Percentiles rank a stretch among this genome's conserved stretches.
Conservation (phyloP, 1,140 invertebrate genomes). For the Ostrea edulis region DNA sequence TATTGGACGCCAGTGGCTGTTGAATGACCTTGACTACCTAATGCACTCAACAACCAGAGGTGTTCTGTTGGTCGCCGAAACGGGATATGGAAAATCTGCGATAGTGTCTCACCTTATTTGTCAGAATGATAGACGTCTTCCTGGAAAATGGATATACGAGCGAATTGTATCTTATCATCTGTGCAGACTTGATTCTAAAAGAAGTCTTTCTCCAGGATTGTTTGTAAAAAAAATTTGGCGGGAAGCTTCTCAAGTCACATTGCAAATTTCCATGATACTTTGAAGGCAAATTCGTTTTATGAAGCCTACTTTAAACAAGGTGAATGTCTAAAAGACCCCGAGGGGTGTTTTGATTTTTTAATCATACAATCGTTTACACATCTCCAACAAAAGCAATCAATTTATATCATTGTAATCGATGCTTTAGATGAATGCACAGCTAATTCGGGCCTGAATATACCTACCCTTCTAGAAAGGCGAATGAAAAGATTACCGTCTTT, state of each 20-base stretch:
- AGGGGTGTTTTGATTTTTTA: constrained; percentile 6
- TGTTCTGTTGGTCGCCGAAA: constrained; percentile 38
- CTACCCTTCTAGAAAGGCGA: not conserved
- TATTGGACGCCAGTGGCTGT: constrained; percentile 11
- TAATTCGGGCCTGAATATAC: not conserved
- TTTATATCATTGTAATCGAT: constrained; percentile 30
- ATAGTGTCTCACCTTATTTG: constrained; percentile 25
- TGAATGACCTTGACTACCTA: not conserved
- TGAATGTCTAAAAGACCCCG: not conserved
- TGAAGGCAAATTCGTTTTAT: not conserved
- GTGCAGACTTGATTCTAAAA: constrained; percentile 37
- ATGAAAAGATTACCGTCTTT: not conserved
- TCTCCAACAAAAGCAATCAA: not conserved
- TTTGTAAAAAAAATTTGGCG: constrained; percentile 35
- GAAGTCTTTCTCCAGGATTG: not conserved
- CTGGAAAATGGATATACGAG: not conserved
- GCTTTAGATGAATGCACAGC: constrained; percentile 39
- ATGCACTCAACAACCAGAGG: not conserved
- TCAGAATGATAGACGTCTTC: not conserved
- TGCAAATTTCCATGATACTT: not conserved
- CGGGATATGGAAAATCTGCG: constrained; percentile 45
- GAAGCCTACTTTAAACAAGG: not conserved
- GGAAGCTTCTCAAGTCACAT: constrained; percentile 15
- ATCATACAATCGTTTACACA: not conserved
- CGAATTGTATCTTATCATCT: constrained; percentile 23